Conservation (phyloP, 1,140 invertebrate species). For the Philopotamus ludificatus region DNA sequence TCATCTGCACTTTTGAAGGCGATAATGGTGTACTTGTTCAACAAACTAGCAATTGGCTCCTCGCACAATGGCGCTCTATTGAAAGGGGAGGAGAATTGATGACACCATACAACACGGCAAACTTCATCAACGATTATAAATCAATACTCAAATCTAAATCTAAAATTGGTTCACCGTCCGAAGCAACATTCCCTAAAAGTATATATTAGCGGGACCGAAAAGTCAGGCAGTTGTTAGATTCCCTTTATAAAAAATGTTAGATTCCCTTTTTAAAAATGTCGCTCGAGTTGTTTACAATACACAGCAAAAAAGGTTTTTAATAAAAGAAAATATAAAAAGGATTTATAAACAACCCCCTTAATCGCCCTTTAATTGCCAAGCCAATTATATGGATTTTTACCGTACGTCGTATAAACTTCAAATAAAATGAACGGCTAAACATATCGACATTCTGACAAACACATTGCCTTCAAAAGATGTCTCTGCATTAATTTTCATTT, state of each 20-base stretch:
- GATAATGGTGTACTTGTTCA: slow-evolving; percentile 87
- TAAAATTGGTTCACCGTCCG: slow-evolving; percentile 49
- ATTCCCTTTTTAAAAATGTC: too few species aligned
- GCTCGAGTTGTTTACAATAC: too few species aligned
- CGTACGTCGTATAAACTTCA: too few species aligned
- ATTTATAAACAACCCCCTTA: too few species aligned
- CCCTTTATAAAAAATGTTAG: not conserved
- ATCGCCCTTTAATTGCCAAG: too few species aligned
- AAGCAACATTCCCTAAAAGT: slow-evolving; percentile 63
- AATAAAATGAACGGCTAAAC: too few species aligned
- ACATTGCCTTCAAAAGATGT: too few species aligned
- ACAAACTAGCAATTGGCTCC: slow-evolving; percentile 79
- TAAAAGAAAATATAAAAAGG: too few species aligned
- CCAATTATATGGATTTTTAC: too few species aligned
- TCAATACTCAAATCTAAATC: slow-evolving; percentile 51
- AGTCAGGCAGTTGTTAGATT: not conserved
- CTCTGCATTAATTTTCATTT: too few species aligned
- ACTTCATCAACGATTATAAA: slow-evolving; percentile 60
- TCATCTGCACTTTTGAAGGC: slow-evolving; percentile 86
- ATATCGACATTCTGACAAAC: too few species aligned
- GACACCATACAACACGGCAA: slow-evolving; percentile 64
- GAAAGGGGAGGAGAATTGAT: slow-evolving; percentile 50
- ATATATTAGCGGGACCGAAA: not conserved
- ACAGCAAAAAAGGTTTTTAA: too few species aligned
- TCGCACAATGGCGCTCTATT: slow-evolving; percentile 57